Evolutionary conservation across 2,797 vertebrate species (phyloP), one percentile per base, ranked within the genome.

Genomic region (Acridotheres tristis): DNA sequence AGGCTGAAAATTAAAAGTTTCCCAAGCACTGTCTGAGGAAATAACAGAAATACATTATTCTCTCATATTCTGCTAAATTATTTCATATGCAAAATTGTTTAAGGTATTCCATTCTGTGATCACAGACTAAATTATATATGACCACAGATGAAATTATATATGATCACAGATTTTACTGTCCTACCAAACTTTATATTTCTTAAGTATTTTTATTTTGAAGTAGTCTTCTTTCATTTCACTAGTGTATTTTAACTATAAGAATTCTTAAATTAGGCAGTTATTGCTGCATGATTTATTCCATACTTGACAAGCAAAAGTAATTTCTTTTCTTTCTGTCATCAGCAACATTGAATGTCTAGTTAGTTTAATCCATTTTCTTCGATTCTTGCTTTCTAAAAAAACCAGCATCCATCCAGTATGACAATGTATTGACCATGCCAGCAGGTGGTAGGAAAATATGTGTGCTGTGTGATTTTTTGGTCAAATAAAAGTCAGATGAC

Each of bases 1-100:
- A 66, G 66, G 17, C 27, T 88, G 48, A 48, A 93, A 83, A 89
- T 89, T 57, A 47, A 43, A 88, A 42, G 26, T 93, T 92, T 94
- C 71, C 61, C 72, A 78, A 89, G 79, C 9, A 26, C 58, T 34
- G 2, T 63, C n/a, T 66, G 32, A n/a, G 40, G 36, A 68, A 95
- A 58, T 58, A 55, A 66, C 21, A 78, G 50, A 81, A 88, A 78
- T 59, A 51, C 3, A 30, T 22, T 43, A 40, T 72, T 83, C 15
- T 85, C 30, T 59, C 25, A 47, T 43, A 34, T 51, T 87, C 34
- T 80, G 32, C 36, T 88, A 23, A 32, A 68, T 66, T 66, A 62
- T 82, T 89, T 69, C 13, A 14, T 29, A 38, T n/a, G 38, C 45
- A 59, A 88, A 76, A 36, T 54, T 57, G 36, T 45, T 80, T 72